Evolutionary conservation across 2,113 vertebrate genomes (phyloP), one percentile per base, ranked within the genome.

Genomic region (Panthera uncia): DNA sequence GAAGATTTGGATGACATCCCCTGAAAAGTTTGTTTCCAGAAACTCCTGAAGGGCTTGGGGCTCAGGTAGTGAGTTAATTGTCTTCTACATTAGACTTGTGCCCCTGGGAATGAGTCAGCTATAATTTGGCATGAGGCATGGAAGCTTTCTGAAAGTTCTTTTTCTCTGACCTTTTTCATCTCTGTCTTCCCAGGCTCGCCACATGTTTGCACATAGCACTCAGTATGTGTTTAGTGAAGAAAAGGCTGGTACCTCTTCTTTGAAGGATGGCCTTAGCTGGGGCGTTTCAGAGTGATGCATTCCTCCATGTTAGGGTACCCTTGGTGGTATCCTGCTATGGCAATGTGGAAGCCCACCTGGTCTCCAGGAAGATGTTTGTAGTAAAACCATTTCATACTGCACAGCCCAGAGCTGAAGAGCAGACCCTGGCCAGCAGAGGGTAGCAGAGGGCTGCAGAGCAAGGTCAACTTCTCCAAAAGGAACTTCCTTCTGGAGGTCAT

Each of bases 401-500:
- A 90, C 31, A n/a, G 55, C n/a, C 55, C 23, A 36, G 33, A 90
- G 25, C 10, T 68, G 25, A 95, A 66, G 14, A 93, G 27, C 65
- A 71, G 80, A 88, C n/a, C n/a, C 25, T 93, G 33, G 45, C 93
- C 96, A 38, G 93, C 29, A 55, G 96, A 93, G 93, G 93, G 96
- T 92, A 98, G 97, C 95, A 98, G 91, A 96, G 19, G 76, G 85
- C 92, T 91, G 15, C 25, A 94, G 50, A 80, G 68, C 71, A 55
- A 85, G 41, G 65, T 78, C 50, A 55, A 6, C 12, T 52, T n/a
- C 68, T 41, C 76, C 45, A 13, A 57, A 55, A 55, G 31, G 68
- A 52, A 45, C 45, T 66, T 94, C 55, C 33, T 50, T 71, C 36
- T 48, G 33, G 84, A 85, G 80, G 21, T 23, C 45, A 52, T 57